A percentile compares a stretch with the other conserved stretches of the same genome.
Evolutionary conservation across 2,888 invertebrate genomes (phyloP).

Genomic region (Nipponacmea schrenckii): DNA sequence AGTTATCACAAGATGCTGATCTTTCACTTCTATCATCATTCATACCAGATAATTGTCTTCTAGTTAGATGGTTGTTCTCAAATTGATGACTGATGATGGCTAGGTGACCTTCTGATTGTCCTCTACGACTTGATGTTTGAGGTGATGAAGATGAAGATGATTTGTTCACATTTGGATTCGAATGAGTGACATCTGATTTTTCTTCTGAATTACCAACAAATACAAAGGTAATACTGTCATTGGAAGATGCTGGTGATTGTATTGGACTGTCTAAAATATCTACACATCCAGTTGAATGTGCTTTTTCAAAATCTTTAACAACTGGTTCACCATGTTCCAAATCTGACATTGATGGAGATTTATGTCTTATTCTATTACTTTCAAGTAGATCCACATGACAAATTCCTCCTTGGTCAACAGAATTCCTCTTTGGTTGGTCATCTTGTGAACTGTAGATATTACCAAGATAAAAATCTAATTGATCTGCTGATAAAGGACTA

Average conservation of each 20-base stretch:
- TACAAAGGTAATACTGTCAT: slow-evolving; percentile 56
- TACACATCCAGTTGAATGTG: slow-evolving; percentile 43
- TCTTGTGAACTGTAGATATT: not conserved
- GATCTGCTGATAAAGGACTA: not conserved
- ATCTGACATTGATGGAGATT: slow-evolving; percentile 38
- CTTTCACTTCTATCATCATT: slow-evolving; percentile 45
- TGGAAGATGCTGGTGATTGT: slow-evolving; percentile 13
- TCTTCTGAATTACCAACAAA: slow-evolving; percentile 42
- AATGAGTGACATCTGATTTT: slow-evolving; percentile 6
- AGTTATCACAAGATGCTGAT: slow-evolving; percentile 50
- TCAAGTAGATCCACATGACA: not conserved
- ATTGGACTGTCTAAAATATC: slow-evolving; percentile 34
- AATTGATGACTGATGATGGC: slow-evolving; percentile 13
- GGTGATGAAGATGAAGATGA: not conserved
- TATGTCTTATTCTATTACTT: slow-evolving; percentile 23
- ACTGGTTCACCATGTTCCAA: slow-evolving; percentile 16
- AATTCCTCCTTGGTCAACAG: not conserved
- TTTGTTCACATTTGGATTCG: not conserved
- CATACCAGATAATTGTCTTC: slow-evolving; percentile 45
- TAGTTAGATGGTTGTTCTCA: slow-evolving; percentile 35
- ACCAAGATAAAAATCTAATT: slow-evolving; percentile 4
- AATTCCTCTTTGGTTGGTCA: not conserved
- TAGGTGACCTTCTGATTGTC: slow-evolving; percentile 12
- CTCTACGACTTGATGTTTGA: slow-evolving; percentile 9
- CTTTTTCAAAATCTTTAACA: slow-evolving; percentile 33